Percentiles rank a stretch among this genome's conserved stretches.
Evolutionary conservation across 1,140 invertebrate species (phyloP).

Genomic region (Micrasema minimum): DNA sequence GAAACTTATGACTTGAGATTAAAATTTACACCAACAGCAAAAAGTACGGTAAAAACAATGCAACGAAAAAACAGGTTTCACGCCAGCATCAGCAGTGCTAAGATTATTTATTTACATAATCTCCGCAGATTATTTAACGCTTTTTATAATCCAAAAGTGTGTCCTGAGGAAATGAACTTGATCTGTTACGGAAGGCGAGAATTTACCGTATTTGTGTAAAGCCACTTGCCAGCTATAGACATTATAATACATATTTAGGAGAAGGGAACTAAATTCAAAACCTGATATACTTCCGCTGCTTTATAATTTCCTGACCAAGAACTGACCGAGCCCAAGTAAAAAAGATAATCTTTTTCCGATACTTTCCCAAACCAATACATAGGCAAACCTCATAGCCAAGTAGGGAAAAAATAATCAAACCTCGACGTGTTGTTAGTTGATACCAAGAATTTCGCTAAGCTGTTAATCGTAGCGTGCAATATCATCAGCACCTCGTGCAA

Average conservation of each 20-base stretch:
- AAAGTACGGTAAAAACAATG: background rate
- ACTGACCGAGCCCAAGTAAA: too few relatives aligned
- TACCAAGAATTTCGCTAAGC: too few relatives aligned
- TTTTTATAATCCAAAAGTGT: background rate
- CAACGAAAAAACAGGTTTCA: background rate
- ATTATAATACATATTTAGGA: background rate
- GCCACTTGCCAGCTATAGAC: background rate
- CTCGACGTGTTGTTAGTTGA: too few relatives aligned
- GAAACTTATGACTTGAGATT: too few relatives aligned
- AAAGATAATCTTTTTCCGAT: too few relatives aligned
- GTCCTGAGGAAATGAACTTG: conserved; percentile 17
- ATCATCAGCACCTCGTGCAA: too few relatives aligned
- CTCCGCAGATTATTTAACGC: background rate
- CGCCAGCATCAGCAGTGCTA: background rate
- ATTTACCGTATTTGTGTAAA: background rate
- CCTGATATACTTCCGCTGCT: conserved; percentile 16
- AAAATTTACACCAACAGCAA: background rate
- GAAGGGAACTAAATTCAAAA: background rate
- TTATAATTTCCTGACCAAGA: too few relatives aligned
- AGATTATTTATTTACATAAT: background rate
- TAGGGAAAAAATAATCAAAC: too few relatives aligned
- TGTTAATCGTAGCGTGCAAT: too few relatives aligned
- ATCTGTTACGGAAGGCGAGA: conserved; percentile 21
- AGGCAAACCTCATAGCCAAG: too few relatives aligned
- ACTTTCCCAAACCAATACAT: too few relatives aligned